Percentiles rank a stretch among this genome's conserved stretches.
phyloP scores from a whole-genome alignment of 2,888 invertebrate species.

The Dryomyza anilis region DNA sequence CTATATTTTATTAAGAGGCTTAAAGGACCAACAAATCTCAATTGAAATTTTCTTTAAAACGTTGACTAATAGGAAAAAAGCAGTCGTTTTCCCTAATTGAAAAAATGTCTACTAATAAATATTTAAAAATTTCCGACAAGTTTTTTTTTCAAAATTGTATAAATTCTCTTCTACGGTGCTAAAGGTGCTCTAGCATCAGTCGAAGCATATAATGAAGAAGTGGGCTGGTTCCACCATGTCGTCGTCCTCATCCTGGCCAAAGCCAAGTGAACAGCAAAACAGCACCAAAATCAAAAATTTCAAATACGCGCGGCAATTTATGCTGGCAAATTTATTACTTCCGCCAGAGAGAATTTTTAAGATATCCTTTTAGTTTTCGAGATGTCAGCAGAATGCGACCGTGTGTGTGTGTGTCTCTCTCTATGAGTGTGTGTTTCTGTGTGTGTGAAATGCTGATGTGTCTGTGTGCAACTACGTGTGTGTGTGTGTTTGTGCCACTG shows the following conservation, averaged over 20 bases:
- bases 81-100: no score
- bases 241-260: no score
- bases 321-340: slow-evolving; percentile 22
- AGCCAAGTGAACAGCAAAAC: slow-evolving; percentile 16
- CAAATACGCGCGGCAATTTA: slow-evolving; percentile 22
- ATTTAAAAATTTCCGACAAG: no score
- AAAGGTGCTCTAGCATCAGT: slow-evolving; percentile 32
- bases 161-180: no score
- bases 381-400: slow-evolving; percentile 7
- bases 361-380: slow-evolving; percentile 25
- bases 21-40: no score
- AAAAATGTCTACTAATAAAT: no score
- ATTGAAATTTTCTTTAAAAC: no score
- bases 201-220: slow-evolving; percentile 5
- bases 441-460: not conserved
- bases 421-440: no score
- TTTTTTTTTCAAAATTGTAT: no score
- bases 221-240: not conserved
- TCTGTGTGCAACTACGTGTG: not conserved
- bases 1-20: no score
- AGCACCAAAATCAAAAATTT: slow-evolving; percentile 24
- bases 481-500: not conserved
- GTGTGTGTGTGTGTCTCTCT: not conserved
- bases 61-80: no score
- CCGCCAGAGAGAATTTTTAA: slow-evolving; percentile 14